Conservation (phyloP, 2,113 vertebrate genomes). For the Rhinichthys klamathensis region DNA sequence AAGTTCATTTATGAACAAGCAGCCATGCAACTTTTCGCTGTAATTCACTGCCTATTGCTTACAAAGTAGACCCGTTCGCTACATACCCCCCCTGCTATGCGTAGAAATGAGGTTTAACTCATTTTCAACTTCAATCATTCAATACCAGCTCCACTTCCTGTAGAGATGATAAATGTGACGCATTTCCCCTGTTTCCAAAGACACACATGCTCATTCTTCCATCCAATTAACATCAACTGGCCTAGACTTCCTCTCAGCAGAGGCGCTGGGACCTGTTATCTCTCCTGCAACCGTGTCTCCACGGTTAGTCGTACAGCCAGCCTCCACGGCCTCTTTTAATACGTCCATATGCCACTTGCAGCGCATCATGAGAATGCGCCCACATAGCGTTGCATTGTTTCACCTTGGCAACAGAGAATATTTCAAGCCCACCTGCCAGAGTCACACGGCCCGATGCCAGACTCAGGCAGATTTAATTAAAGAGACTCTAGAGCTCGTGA, state of each 20-base stretch:
- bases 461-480: slow-evolving; percentile 60
- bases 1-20: slow-evolving; percentile 5
- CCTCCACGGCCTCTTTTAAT: slow-evolving; percentile 18
- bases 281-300: slow-evolving; percentile 4
- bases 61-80: neutral
- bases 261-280: neutral
- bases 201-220: slow-evolving; percentile 63
- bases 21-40: neutral
- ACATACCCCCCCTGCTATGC: neutral
- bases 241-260: slow-evolving; percentile 24
- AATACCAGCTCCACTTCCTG: neutral
- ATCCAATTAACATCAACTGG: slow-evolving; percentile 61
- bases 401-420: slow-evolving; percentile 44
- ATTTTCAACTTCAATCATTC: slow-evolving; percentile 5
- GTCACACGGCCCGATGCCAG: slow-evolving; percentile 58
- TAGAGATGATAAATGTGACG: slow-evolving; percentile 29
- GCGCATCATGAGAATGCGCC: slow-evolving; percentile 54
- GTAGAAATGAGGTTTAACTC: slow-evolving; percentile 19
- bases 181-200: slow-evolving; percentile 47
- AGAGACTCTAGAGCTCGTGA: slow-evolving; percentile 23
- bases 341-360: slow-evolving; percentile 6
- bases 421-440: slow-evolving; percentile 43
- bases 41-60: neutral
- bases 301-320: neutral
- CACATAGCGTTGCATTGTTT: slow-evolving; percentile 41